These are phyloP conservation scores for Adrianichthys oophorus DNA, from an alignment of 2,797 vertebrate genomes.

Conservation along the genomic window DNA sequence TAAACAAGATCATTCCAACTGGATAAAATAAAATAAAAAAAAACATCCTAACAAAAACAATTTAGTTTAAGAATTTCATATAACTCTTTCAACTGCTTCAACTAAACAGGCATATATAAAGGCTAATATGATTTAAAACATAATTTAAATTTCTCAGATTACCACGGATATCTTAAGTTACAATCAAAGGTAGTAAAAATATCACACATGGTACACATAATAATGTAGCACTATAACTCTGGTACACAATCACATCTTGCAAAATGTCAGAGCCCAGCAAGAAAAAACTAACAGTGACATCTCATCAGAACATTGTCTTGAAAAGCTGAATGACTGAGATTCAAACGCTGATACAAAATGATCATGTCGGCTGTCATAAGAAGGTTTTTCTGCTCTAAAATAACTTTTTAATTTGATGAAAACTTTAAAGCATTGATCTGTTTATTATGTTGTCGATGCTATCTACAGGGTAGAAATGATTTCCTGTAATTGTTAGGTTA, in stretches of 20 bases:
- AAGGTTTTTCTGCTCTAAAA: conserved; percentile 3
- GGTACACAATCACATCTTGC: conserved; percentile 29
- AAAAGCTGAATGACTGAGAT: conserved; percentile 1
- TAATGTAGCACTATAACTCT: conserved; percentile 8
- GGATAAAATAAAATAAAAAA: no score
- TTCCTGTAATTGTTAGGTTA: no score
- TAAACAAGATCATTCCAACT: no score
- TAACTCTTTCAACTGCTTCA: no score
- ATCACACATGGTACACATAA: conserved; percentile 28
- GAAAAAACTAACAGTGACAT: conserved; percentile 12
- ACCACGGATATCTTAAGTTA: conserved; percentile 20
- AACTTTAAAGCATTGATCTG: no score
- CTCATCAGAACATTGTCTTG: conserved; percentile 17
- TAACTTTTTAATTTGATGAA: background rate
- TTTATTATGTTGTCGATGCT: no score
- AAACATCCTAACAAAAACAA: no score
- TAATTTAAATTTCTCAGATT: conserved; percentile 18
- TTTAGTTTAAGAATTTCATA: no score
- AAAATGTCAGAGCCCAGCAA: conserved; percentile 32
- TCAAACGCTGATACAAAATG: conserved; percentile 6
- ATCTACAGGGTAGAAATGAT: no score
- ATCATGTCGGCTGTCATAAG: conserved; percentile 6
- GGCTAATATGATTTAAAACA: conserved; percentile 23
- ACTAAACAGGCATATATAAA: no score
- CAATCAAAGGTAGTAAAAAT: conserved; percentile 33